Evolutionary conservation across 2,113 vertebrate species (phyloP), one percentile per base, ranked within the genome.

Genomic region (Typhlomys cinereus): DNA sequence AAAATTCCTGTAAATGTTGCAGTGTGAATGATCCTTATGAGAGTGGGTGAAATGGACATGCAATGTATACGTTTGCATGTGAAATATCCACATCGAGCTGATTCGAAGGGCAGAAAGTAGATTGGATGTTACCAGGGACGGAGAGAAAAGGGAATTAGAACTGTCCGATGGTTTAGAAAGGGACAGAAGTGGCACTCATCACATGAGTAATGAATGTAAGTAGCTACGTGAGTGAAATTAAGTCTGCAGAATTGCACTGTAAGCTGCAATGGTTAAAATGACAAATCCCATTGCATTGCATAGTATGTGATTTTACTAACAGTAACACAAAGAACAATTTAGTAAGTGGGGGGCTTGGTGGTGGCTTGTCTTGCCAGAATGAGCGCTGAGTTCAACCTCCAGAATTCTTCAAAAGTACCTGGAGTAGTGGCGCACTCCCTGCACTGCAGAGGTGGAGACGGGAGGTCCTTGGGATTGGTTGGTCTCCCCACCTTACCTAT

Each of bases 261-360:
- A 59, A 8, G 36, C 8, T 59, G 27, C 39, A 79, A 83, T 48
- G 13, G 41, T 48, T 81, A 87, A 93, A 79, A 79, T 69, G n/a
- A 57, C 36, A 89, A 82, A 57, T 62, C 69, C 39, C 44, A 44
- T 82, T 66, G 64, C 31, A 27, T 59, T 25, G 23, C 25, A 23
- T 25, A 48, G 50, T n/a, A 57, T 61, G 64, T 50, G 57, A 46
- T 59, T 75, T 74, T 88, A 85, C 3, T 36, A 80, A 31, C 13
- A 80, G 36, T 39, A 73, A 18, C 27, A 64, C 41, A 79, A 95
- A 39, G 74, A n/a, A 94, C 73, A 18, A 86, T 66, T 71, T 84
- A 81, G 9, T 78, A 76, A 74, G 69, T 54, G 54, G 41, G 46
- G 20, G 59, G 31, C 11, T n/a, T n/a, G n/a, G n/a, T 13, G 0